These are phyloP conservation scores for Calephelis perditalis DNA, from an alignment of 2,888 invertebrate species.

Conservation along the genomic window DNA sequence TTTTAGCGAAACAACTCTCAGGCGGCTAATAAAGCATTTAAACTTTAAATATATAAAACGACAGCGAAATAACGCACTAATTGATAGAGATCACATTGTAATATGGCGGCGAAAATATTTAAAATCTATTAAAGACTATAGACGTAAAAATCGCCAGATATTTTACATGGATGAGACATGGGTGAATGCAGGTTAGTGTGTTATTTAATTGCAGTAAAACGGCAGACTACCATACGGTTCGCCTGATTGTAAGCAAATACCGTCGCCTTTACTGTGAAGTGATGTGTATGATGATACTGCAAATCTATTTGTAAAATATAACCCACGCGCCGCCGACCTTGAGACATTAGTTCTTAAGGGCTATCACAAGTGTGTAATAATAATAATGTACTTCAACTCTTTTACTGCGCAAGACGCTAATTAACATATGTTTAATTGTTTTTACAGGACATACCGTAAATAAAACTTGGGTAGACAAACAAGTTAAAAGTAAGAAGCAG, in stretches of 20 bases:
- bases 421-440: background rate
- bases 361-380: background rate
- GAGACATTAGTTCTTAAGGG: no score
- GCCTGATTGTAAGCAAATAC: no score
- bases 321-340: no score
- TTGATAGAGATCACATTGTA: slow-evolving; percentile 8
- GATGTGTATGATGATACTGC: no score
- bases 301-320: no score
- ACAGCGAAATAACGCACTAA: slow-evolving; percentile 13
- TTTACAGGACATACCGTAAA: slow-evolving; percentile 1
- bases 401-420: slow-evolving; percentile 1
- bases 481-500: slow-evolving; percentile 3
- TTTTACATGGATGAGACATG: slow-evolving; percentile 16
- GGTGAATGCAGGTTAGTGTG: slow-evolving; percentile 14
- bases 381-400: slow-evolving; percentile 3
- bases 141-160: slow-evolving; percentile 8
- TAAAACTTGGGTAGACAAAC: background rate
- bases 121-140: slow-evolving; percentile 10
- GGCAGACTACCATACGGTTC: no score
- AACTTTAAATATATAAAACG: slow-evolving; percentile 14
- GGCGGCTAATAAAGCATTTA: slow-evolving; percentile 14
- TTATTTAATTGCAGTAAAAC: no score
- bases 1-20: slow-evolving; percentile 14
- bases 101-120: slow-evolving; percentile 11
- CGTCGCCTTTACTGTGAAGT: no score